Base-by-base conservation (phyloP, 2,888 invertebrate species). In the Melitaea athalia region DNA sequence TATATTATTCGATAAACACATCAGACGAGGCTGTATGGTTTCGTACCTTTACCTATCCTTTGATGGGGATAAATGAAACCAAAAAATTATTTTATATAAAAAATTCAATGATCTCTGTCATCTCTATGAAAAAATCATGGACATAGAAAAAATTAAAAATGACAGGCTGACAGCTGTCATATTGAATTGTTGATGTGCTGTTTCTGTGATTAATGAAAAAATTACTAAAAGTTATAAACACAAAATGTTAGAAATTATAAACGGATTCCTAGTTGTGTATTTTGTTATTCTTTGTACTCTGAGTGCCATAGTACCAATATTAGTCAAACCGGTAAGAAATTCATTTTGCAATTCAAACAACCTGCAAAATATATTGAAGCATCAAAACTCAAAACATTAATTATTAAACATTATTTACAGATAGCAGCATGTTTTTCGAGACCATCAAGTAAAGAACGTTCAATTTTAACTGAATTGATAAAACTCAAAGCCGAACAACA, bases 311-410 rank as follows among this genome's bases (percentile, higher is more conserved):
- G 84, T 92, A 24, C 89, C 93, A 15, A 74, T 86, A 71, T 75
- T 94, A 66, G 89, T 92, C 50, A 93, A 93, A 83, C 92, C 93
- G 64, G 94, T 94, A 87, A 88, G 89, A 55, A 14, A 14, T 33
- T n/a, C 0, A 7, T 55, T 45, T 45, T 45, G 12, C 11, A 5
- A 45, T 45, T 45, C 5, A 45, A 45, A 45, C 7, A 49, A 49
- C 47, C 47, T 49, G 38, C 8, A 38, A 49, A 14, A 49, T 49
- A n/a, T 14, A 49, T n/a, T 49, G n/a, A 49, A 6, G 47, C 47
- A 7, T 5, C 5, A 14, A 47, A 14, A 47, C n/a, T 12, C 12
- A 47, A 8, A 47, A 47, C 11, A 47, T 7, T 14, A n/a, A 55
- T 61, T 38, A 24, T 47, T 14, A 31, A 59, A 50, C 17, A 33